Percentiles rank a stretch among this genome's conserved stretches.
Conservation (phyloP, 2,888 invertebrate species). For the Erebia aethiops region DNA sequence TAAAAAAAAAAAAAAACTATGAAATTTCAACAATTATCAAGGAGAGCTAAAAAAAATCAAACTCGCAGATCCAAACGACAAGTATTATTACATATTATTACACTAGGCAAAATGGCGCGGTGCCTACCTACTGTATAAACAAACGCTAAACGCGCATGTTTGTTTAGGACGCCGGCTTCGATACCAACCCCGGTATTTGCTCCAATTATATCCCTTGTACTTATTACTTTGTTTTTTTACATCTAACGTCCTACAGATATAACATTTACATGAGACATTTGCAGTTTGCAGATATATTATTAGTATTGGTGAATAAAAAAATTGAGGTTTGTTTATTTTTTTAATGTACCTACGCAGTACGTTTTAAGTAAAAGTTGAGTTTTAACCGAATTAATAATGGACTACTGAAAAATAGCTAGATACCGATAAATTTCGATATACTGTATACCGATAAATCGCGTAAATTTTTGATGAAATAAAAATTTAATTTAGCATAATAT, state of each 20-base stretch:
- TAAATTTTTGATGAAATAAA: too few species aligned
- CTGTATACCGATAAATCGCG: too few species aligned
- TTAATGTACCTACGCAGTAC: too few species aligned
- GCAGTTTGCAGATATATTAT: conserved; percentile 33
- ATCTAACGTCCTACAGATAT: conserved; percentile 16
- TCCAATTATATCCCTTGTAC: conserved; percentile 48
- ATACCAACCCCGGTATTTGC: conserved; percentile 48
- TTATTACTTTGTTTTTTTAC: conserved; percentile 41
- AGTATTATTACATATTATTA: conserved; percentile 19
- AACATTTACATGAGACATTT: conserved; percentile 33
- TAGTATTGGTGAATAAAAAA: neutral
- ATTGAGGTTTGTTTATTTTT: neutral
- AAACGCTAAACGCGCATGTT: conserved; percentile 39
- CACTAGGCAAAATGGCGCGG: conserved; percentile 22
- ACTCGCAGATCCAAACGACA: conserved; percentile 30
- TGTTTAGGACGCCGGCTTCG: conserved; percentile 47
- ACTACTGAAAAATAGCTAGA: too few species aligned
- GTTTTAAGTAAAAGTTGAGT: too few species aligned
- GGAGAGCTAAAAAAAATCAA: neutral
- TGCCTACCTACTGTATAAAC: conserved; percentile 34
- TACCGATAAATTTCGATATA: too few species aligned
- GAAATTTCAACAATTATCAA: neutral
- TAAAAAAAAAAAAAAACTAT: too few species aligned
- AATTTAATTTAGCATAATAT: too few species aligned
- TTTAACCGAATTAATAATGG: too few species aligned